Percentiles rank a stretch among this genome's conserved stretches.
phyloP scores from a whole-genome alignment of 2,797 vertebrate genomes.

The Loriculus beryllinus region DNA sequence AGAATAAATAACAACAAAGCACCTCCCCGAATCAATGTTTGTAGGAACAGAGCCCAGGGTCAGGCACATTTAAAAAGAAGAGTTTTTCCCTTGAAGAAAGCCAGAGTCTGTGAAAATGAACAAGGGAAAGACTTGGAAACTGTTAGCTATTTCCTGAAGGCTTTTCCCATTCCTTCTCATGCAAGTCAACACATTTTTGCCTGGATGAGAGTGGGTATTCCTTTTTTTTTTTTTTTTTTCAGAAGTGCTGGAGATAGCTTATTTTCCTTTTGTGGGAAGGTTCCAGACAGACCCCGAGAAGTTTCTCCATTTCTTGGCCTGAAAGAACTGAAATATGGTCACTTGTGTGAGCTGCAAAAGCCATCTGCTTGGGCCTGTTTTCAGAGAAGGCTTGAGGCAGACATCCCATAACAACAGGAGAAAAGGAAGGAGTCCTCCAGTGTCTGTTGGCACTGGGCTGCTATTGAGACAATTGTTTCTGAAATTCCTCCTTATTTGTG shows the following conservation, averaged over 20 bases:
- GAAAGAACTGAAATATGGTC: neutral
- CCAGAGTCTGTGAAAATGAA: conserved; percentile 43
- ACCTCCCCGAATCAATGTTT: conserved; percentile 39
- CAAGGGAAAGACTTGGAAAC: conserved; percentile 45
- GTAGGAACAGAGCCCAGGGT: conserved; percentile 12
- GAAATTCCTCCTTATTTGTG: neutral
- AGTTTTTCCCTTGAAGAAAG: conserved; percentile 27
- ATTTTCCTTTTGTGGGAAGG: neutral
- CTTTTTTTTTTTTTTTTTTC: neutral
- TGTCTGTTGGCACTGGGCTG: neutral
- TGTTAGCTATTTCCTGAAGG: conserved; percentile 44
- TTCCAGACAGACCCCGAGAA: neutral
- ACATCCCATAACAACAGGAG: neutral
- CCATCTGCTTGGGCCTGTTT: neutral
- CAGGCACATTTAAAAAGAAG: conserved; percentile 8
- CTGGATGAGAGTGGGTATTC: neutral
- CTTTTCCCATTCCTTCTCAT: conserved; percentile 31
- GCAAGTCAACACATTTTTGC: neutral
- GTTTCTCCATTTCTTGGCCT: neutral
- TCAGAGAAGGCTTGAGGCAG: neutral
- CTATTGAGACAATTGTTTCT: neutral
- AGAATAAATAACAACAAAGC: conserved; percentile 46
- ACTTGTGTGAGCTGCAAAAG: neutral
- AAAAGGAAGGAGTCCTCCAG: neutral
- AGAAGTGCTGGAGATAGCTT: neutral